These are phyloP conservation scores for Drosophila kambysellisi DNA, from an alignment of 2,888 invertebrate genomes.

Conservation along the genomic window DNA sequence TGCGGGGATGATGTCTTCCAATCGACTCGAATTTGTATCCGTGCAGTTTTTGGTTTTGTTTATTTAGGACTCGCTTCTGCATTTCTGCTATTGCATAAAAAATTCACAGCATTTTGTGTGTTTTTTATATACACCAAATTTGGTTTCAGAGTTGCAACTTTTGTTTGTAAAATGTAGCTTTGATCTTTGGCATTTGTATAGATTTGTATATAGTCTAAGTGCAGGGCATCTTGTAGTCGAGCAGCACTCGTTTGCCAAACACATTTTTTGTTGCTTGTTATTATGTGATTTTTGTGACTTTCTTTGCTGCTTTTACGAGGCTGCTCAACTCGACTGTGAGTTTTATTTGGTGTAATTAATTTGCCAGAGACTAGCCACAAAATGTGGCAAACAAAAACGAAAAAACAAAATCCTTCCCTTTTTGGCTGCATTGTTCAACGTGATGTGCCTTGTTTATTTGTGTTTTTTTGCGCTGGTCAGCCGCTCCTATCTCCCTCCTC, in stretches of 20 bases:
- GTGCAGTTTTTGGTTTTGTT: conserved; percentile 67
- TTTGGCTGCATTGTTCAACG: conserved; percentile 51
- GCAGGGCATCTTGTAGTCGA: conserved; percentile 6
- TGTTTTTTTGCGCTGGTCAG: conserved; percentile 39
- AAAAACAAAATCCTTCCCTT: conserved; percentile 46
- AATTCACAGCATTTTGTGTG: conserved; percentile 44
- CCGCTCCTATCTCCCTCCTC: conserved; percentile 23
- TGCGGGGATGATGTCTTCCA: conserved; percentile 12
- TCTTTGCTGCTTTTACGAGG: conserved; percentile 41
- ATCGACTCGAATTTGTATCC: conserved; percentile 40
- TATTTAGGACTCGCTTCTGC: conserved; percentile 68
- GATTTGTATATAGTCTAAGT: not conserved
- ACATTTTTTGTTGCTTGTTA: conserved; percentile 12
- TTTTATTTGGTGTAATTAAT: conserved; percentile 61
- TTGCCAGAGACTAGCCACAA: conserved; percentile 51
- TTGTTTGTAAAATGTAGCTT: not conserved
- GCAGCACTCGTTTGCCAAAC: not conserved
- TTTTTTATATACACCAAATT: conserved; percentile 8
- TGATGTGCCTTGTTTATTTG: conserved; percentile 54
- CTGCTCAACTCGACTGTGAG: conserved; percentile 34
- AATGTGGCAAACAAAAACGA: conserved; percentile 21
- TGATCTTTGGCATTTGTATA: not conserved
- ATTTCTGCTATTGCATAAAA: conserved; percentile 52
- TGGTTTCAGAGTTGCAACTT: not conserved
- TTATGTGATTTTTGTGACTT: conserved; percentile 54